These are phyloP conservation scores for Chrysina gloriosa DNA, from an alignment of 2,888 invertebrate species.

Conservation along the genomic window DNA sequence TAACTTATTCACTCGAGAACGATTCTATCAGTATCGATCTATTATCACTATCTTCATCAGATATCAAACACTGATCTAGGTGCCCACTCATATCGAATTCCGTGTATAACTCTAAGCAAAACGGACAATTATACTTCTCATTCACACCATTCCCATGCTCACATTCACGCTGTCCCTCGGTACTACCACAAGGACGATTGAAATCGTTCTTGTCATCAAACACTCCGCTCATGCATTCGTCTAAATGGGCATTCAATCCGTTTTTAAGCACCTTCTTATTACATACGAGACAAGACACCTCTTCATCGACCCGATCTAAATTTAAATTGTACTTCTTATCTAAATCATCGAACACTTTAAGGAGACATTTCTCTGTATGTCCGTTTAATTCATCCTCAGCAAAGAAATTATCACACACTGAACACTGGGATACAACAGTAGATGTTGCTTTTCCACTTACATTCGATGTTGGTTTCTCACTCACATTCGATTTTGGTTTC, in stretches of 20 bases:
- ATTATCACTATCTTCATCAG: conserved; percentile 43
- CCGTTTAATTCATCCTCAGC: conserved; percentile 54
- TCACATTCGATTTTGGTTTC: too few species aligned
- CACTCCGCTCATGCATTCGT: conserved; percentile 61
- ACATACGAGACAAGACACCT: conserved; percentile 64
- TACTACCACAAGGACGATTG: not conserved
- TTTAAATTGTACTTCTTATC: conserved; percentile 56
- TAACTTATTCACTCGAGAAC: conserved; percentile 43
- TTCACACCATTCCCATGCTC: conserved; percentile 54
- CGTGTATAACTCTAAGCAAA: conserved; percentile 69
- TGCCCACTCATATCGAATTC: conserved; percentile 70
- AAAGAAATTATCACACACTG: conserved; percentile 44
- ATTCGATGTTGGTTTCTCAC: too few species aligned
- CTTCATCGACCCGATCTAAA: conserved; percentile 21
- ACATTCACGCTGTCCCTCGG: conserved; percentile 53
- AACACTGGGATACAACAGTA: conserved; percentile 38
- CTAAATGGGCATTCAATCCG: conserved; percentile 63
- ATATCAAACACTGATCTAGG: conserved; percentile 66
- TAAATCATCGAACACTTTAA: conserved; percentile 65
- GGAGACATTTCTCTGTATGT: conserved; percentile 69
- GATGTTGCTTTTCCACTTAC: not conserved
- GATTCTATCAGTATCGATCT: conserved; percentile 40
- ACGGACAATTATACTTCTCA: conserved; percentile 69
- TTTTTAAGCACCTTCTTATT: conserved; percentile 56
- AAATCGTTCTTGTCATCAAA: conserved; percentile 58